These are phyloP conservation scores for Actinernus sp. DNA, from an alignment of 92 coral and sea anemone genomes.

Conservation along the genomic window DNA sequence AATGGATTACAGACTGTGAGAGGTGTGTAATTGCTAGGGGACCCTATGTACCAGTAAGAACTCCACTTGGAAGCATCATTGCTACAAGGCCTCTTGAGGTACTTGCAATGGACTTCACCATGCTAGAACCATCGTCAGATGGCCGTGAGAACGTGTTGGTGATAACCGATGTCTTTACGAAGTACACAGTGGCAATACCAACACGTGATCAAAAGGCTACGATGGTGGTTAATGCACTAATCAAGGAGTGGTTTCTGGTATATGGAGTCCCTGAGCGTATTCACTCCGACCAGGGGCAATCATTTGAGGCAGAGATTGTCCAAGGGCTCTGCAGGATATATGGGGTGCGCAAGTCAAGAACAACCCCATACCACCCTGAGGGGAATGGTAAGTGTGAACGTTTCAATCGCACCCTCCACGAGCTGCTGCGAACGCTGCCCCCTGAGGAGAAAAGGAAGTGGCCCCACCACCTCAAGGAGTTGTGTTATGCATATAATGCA, in stretches of 20 bases:
- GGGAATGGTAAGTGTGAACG: conserved; percentile 76
- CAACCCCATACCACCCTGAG: conserved; percentile 75
- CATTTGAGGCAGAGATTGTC: conserved; percentile 57
- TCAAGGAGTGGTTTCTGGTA: no score
- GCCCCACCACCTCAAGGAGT: no score
- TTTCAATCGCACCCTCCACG: conserved; percentile 66
- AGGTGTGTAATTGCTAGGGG: conserved; percentile 60
- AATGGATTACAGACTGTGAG: conserved; percentile 47
- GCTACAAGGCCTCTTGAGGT: conserved; percentile 66
- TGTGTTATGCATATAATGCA: conserved; percentile 73
- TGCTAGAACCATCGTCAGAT: conserved; percentile 59
- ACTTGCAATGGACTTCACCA: conserved; percentile 64
- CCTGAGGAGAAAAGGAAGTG: conserved; percentile 24
- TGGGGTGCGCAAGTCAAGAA: conserved; percentile 58
- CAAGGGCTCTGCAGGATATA: conserved; percentile 65
- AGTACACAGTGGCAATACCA: conserved; percentile 55
- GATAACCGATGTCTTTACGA: conserved; percentile 61
- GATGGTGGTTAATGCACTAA: conserved; percentile 51
- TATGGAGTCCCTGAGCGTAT: conserved; percentile 50
- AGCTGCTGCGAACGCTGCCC: conserved; percentile 54
- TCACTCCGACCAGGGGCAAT: conserved; percentile 69
- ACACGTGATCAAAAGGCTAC: conserved; percentile 56
- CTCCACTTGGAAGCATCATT: conserved; percentile 57
- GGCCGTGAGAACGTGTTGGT: conserved; percentile 60
- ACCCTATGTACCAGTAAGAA: conserved; percentile 38